Conservation (phyloP, 2,888 invertebrate genomes). For the Campoplex capitator region DNA sequence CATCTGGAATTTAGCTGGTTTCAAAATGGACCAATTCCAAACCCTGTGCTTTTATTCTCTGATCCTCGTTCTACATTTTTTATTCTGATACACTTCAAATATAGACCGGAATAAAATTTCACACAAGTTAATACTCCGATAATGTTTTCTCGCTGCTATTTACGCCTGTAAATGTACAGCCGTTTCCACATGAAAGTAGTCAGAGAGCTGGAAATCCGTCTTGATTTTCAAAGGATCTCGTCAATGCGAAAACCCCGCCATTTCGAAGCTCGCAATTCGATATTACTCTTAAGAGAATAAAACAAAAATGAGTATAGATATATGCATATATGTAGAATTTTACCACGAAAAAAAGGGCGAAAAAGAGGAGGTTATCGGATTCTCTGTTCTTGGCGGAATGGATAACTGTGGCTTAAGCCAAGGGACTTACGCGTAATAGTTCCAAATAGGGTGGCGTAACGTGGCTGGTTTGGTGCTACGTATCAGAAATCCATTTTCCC, state of each 20-base stretch:
- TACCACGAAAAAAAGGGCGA: constrained; percentile 9
- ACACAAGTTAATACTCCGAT: background rate
- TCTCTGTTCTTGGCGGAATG: constrained; percentile 66
- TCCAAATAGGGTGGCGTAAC: constrained; percentile 83
- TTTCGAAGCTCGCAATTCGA: constrained; percentile 3
- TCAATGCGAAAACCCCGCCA: background rate
- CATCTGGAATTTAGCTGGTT: constrained; percentile 56
- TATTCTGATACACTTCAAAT: background rate
- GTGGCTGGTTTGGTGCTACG: constrained; percentile 65
- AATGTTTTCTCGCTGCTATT: background rate
- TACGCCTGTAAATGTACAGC: background rate
- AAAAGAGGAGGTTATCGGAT: constrained; percentile 50
- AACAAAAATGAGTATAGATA: background rate
- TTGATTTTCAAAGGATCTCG: background rate
- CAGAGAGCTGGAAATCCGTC: background rate
- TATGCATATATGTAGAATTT: constrained; percentile 37
- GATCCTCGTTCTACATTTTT: constrained; percentile 9
- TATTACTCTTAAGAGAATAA: constrained; percentile 28
- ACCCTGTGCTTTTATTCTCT: constrained; percentile 71
- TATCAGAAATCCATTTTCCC: constrained; percentile 83
- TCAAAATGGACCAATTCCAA: constrained; percentile 77
- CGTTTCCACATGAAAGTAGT: background rate
- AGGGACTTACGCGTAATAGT: constrained; percentile 81
- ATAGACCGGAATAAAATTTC: background rate
- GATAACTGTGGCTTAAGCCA: constrained; percentile 78